These are phyloP conservation scores for Cephus pygmeus DNA, from an alignment of 2,888 invertebrate species.

Conservation along the genomic window DNA sequence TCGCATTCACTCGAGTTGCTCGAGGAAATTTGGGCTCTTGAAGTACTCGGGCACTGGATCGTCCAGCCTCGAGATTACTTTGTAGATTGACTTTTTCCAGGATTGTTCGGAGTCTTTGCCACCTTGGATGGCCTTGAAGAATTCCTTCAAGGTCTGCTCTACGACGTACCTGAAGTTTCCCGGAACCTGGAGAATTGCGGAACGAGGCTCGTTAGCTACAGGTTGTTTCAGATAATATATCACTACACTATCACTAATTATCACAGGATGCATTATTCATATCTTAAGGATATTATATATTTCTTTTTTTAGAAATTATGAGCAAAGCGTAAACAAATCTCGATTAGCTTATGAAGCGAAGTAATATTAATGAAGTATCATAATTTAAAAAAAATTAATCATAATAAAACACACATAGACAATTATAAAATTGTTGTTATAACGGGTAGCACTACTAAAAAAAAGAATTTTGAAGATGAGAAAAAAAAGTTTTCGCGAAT, in stretches of 20 bases:
- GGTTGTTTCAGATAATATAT: neutral
- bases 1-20: conserved; percentile 88
- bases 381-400: neutral
- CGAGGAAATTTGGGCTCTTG: conserved; percentile 99
- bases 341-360: neutral
- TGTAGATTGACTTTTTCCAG: conserved; percentile 99
- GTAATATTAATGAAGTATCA: neutral
- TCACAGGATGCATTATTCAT: neutral
- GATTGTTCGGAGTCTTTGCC: conserved; percentile 98
- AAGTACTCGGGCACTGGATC: conserved; percentile 99
- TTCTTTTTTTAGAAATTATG: neutral
- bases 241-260: neutral
- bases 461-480: neutral
- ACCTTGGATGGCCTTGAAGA: conserved; percentile 97
- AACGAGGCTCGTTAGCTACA: neutral
- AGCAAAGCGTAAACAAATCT: neutral
- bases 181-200: conserved; percentile 81
- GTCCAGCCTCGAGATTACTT: conserved; percentile 98
- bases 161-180: conserved; percentile 96
- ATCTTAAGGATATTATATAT: neutral
- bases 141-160: conserved; percentile 97
- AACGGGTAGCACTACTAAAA: neutral
- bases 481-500: neutral
- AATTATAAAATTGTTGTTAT: neutral
- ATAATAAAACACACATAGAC: neutral